phyloP scores from a whole-genome alignment of 2,113 vertebrate species.

The Struthio camelus region DNA sequence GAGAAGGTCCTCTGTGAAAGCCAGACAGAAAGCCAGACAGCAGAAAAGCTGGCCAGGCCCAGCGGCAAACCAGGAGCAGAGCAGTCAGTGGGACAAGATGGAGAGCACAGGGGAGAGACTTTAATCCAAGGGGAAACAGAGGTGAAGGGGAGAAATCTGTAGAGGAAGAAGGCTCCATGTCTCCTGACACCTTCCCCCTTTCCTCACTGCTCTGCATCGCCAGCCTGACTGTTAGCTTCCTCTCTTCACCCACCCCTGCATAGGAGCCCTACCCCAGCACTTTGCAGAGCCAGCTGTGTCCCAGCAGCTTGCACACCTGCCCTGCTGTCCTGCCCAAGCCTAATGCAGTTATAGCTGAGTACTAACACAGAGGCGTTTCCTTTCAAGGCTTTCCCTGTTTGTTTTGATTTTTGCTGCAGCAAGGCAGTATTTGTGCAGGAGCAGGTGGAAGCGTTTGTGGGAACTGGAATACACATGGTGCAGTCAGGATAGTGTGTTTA shows the following conservation, averaged over 20 bases:
- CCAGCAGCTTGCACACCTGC: background rate
- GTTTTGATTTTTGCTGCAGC: background rate
- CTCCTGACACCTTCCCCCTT: background rate
- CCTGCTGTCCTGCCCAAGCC: background rate
- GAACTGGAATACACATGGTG: accelerated
- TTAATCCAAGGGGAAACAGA: background rate
- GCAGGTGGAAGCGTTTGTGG: background rate
- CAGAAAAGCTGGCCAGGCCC: background rate
- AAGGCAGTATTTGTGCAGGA: accelerated
- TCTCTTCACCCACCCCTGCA: background rate
- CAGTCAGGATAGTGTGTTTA: background rate
- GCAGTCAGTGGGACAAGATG: background rate
- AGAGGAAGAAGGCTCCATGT: background rate
- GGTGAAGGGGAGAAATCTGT: background rate
- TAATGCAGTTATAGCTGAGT: accelerated
- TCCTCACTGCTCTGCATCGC: background rate
- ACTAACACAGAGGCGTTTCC: background rate
- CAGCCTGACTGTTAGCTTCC: background rate
- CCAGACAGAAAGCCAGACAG: background rate
- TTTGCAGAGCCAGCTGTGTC: background rate
- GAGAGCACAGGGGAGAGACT: background rate
- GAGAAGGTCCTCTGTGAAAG: background rate
- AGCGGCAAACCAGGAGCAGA: background rate
- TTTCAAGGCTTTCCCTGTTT: background rate
- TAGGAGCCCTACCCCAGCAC: accelerated